Evolutionary conservation across 1,140 invertebrate genomes (phyloP).

Genomic region (Drosophila ficusphila): DNA sequence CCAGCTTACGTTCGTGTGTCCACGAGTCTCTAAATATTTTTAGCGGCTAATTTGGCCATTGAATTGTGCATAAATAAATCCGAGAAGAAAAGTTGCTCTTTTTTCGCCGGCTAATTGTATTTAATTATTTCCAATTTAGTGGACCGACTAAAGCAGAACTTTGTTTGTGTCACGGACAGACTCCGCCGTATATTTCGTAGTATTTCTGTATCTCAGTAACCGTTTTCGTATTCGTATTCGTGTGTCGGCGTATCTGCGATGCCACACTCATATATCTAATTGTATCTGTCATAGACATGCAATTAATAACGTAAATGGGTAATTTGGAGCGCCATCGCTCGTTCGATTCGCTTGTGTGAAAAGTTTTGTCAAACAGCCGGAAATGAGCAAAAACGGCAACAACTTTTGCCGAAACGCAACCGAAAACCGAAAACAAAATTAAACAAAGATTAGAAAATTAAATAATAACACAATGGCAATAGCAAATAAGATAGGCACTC

Average conservation of each 20-base stretch:
- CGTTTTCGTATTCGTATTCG: not conserved
- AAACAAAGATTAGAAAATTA: slow-evolving; percentile 37
- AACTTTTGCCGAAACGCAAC: not conserved
- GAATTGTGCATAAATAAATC: slow-evolving; percentile 64
- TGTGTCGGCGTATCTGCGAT: slow-evolving; percentile 4
- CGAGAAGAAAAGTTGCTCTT: slow-evolving; percentile 19
- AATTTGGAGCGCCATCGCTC: slow-evolving; percentile 38
- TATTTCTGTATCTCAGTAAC: not conserved
- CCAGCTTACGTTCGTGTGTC: slow-evolving; percentile 12
- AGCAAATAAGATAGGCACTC: not conserved
- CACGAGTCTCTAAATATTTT: slow-evolving; percentile 49
- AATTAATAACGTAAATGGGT: slow-evolving; percentile 68
- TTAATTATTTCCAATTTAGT: slow-evolving; percentile 74
- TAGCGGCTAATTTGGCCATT: slow-evolving; percentile 58
- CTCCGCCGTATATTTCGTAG: not conserved
- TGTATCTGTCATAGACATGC: slow-evolving; percentile 58
- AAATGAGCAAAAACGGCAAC: slow-evolving; percentile 32
- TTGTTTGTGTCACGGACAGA: slow-evolving; percentile 28
- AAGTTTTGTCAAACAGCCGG: slow-evolving; percentile 65
- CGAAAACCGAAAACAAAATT: not conserved
- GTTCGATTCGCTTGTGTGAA: slow-evolving; percentile 58
- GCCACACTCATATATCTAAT: slow-evolving; percentile 23
- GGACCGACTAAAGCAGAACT: slow-evolving; percentile 39
- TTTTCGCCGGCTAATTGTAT: slow-evolving; percentile 58
- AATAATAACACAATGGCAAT: slow-evolving; percentile 13